Percentiles rank a stretch among this genome's conserved stretches.
Conservation (phyloP, 2,888 invertebrate species). For the Siphonodentalium dalli region DNA sequence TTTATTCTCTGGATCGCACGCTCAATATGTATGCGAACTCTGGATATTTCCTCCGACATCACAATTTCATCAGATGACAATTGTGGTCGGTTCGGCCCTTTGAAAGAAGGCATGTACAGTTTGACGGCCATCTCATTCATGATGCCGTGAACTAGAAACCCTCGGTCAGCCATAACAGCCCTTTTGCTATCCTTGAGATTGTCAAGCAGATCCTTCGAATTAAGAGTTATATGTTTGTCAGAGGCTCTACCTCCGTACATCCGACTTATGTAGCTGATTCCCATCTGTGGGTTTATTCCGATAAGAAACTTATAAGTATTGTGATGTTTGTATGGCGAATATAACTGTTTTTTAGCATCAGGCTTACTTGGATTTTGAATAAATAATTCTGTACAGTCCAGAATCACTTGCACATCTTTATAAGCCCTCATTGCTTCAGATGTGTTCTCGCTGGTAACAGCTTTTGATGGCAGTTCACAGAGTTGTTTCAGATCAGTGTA, state of each 20-base stretch:
- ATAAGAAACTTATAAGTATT: conserved; percentile 20
- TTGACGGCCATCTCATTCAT: conserved; percentile 17
- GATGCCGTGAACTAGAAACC: conserved; percentile 10
- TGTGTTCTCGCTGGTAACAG: not conserved
- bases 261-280: conserved; percentile 19
- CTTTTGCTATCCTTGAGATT: conserved; percentile 8
- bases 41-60: conserved; percentile 16
- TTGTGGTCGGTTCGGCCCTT: conserved; percentile 15
- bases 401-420: conserved; percentile 10
- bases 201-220: conserved; percentile 3
- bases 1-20: conserved; percentile 16
- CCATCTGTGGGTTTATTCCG: conserved; percentile 22
- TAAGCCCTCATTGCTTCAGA: conserved; percentile 5
- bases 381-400: conserved; percentile 22
- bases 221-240: conserved; percentile 18
- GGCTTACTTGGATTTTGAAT: conserved; percentile 12
- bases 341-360: conserved; percentile 14
- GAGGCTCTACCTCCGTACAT: conserved; percentile 22
- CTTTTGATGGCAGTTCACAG: conserved; percentile 8
- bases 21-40: conserved; percentile 16
- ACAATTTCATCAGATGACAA: conserved; percentile 1
- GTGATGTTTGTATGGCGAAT: conserved; percentile 20
- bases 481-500: conserved; percentile 10
- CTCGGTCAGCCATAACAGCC: conserved; percentile 22
- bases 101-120: conserved; percentile 21